These are phyloP conservation scores for Chymomyza caudatula DNA, from an alignment of 2,888 invertebrate species.

Conservation along the genomic window DNA sequence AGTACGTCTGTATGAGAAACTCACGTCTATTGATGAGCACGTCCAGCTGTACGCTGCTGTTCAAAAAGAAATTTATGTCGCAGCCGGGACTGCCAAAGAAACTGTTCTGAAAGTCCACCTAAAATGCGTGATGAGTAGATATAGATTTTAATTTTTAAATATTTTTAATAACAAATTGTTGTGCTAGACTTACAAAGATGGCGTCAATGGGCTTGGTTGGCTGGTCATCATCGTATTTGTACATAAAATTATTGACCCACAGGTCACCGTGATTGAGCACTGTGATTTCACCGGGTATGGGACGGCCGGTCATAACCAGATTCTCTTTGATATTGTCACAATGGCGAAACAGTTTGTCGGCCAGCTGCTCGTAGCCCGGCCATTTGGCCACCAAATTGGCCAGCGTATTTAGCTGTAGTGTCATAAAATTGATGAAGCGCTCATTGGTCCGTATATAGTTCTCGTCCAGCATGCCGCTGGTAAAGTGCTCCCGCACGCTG, in stretches of 20 bases:
- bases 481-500: conserved; percentile 64
- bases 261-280: conserved; percentile 80
- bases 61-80: conserved; percentile 78
- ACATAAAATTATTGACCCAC: conserved; percentile 81
- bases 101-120: conserved; percentile 76
- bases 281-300: conserved; percentile 73
- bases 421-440: conserved; percentile 72
- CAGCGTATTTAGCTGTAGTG: conserved; percentile 68
- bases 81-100: conserved; percentile 77
- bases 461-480: conserved; percentile 74
- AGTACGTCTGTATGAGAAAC: conserved; percentile 72
- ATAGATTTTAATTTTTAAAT: too few relatives aligned
- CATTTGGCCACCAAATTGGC: conserved; percentile 77
- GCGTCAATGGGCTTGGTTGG: conserved; percentile 76
- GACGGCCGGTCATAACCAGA: conserved; percentile 69
- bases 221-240: conserved; percentile 76
- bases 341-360: conserved; percentile 75
- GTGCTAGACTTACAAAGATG: conserved; percentile 75
- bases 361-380: conserved; percentile 78
- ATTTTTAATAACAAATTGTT: neutral
- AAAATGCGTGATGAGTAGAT: too few relatives aligned
- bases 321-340: conserved; percentile 74
- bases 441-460: conserved; percentile 71
- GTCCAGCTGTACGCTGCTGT: conserved; percentile 75
- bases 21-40: conserved; percentile 72